Evolutionary conservation across 2,888 invertebrate species (phyloP).

Genomic region (Patella depressa): DNA sequence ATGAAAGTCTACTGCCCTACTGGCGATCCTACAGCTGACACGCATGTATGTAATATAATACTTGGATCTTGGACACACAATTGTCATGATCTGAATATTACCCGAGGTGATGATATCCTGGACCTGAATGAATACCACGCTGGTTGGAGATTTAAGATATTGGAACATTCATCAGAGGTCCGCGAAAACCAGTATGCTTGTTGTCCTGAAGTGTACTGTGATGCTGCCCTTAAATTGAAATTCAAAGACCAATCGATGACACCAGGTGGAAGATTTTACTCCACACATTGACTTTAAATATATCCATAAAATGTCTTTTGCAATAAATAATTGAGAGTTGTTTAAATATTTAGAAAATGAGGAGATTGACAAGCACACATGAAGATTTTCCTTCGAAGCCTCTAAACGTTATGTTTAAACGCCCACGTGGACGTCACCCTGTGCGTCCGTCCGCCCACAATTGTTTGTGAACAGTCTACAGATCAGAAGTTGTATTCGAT

Average conservation of each 20-base stretch:
- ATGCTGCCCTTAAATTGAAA: not conserved
- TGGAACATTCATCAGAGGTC: not conserved
- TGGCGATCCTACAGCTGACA: not conserved
- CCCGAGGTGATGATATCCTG: not conserved
- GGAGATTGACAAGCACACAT: too few species aligned
- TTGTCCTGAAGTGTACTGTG: not conserved
- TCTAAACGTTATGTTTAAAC: too few species aligned
- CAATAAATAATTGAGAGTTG: too few species aligned
- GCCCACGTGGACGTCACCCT: too few species aligned
- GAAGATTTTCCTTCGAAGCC: too few species aligned
- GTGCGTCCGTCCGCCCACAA: too few species aligned
- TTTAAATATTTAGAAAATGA: too few species aligned
- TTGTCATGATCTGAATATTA: not conserved
- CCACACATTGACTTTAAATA: not conserved
- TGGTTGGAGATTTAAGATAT: not conserved
- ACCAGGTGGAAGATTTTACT: not conserved
- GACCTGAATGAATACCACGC: not conserved
- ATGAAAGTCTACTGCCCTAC: not conserved
- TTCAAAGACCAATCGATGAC: not conserved
- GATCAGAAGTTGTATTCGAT: too few species aligned
- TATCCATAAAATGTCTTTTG: too few species aligned
- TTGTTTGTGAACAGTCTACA: too few species aligned
- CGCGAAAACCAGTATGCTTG: not conserved
- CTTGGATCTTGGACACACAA: slow-evolving; percentile 1
- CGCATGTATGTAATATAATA: not conserved